Conservation (phyloP, 2,888 invertebrate genomes). For the Netelia virgata region DNA sequence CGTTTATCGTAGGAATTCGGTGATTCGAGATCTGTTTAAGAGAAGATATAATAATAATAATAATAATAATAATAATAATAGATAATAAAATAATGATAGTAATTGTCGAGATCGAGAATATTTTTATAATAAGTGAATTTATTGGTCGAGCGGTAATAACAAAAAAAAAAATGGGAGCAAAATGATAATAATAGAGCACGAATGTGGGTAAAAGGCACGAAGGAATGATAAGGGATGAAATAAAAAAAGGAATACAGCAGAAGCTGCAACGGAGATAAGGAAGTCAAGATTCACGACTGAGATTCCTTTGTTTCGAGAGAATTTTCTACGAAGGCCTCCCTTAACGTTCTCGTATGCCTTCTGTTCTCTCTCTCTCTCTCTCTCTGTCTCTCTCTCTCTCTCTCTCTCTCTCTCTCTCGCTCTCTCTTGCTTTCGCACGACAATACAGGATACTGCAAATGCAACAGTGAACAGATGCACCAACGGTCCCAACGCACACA, state of each 20-base stretch:
- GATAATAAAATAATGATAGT: no score
- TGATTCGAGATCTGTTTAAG: no score
- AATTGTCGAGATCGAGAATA: no score
- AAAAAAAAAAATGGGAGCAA: background rate
- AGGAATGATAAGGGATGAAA: conserved; percentile 42
- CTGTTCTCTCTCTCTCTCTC: conserved; percentile 17
- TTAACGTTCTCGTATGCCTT: conserved; percentile 41
- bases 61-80: no score
- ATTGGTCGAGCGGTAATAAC: background rate
- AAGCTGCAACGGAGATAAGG: conserved; percentile 53
- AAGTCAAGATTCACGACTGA: conserved; percentile 70
- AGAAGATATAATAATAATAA: no score
- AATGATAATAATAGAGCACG: background rate
- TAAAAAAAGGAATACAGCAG: conserved; percentile 31
- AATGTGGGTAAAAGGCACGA: background rate
- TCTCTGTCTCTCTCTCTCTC: conserved; percentile 22
- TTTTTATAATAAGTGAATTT: no score
- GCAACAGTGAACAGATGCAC: conserved; percentile 13
- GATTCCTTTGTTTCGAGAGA: conserved; percentile 69
- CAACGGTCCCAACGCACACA: conserved; percentile 22
- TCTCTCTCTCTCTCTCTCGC: background rate
- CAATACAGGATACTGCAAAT: conserved; percentile 34
- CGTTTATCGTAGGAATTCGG: no score
- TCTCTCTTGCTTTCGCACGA: conserved; percentile 25
- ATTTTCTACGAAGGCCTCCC: conserved; percentile 61